Base-by-base conservation (phyloP, 2,797 vertebrate genomes). In the Amblyopsis hoosieri region DNA sequence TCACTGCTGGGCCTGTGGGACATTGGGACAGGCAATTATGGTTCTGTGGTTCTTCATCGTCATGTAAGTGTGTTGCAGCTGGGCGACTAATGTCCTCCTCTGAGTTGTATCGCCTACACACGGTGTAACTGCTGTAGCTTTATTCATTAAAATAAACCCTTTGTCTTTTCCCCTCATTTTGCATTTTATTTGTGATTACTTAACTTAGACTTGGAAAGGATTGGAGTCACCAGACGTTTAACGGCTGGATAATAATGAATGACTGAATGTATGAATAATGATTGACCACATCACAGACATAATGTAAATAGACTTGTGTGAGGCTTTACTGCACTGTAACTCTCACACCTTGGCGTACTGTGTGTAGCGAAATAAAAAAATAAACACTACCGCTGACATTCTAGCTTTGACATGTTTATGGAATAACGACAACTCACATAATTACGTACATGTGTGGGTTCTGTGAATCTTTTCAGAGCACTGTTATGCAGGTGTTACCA, bases 31-130 rank as follows among this genome's bases (percentile, higher is more conserved):
- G 12, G 53, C 23, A 3, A 3, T 45, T 50, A 54, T 2, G 12
- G 4, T 54, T 50, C n/a, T 29, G 59, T 51, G 71, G 53, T n/a
- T 78, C 69, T 69, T 79, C 3, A 66, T 69, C 54, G 49, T 29
- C 46, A 50, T 0, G 17, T 3, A 48, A n/a, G 4, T 45, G 23
- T 6, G 19, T 11, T 57, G 69, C 17, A 70, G 52, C 1, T 1
- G 11, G 14, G 46, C 33, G 0, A 31, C 3, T 51, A 6, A 57
- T 65, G 62, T 71, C 7, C 56, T 31, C 6, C 54, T 0, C 9
- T 70, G 62, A 63, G 66, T 45, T 45, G 10, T 67, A 48, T 45
- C 49, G 31, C 23, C 23, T 29, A 29, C 66, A 58, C 54, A 50
- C 31, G 33, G 53, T 57, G 4, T 71, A 45, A 60, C 72, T 66